Conservation (phyloP, 2,113 vertebrate genomes). For the Actinemys pallida region DNA sequence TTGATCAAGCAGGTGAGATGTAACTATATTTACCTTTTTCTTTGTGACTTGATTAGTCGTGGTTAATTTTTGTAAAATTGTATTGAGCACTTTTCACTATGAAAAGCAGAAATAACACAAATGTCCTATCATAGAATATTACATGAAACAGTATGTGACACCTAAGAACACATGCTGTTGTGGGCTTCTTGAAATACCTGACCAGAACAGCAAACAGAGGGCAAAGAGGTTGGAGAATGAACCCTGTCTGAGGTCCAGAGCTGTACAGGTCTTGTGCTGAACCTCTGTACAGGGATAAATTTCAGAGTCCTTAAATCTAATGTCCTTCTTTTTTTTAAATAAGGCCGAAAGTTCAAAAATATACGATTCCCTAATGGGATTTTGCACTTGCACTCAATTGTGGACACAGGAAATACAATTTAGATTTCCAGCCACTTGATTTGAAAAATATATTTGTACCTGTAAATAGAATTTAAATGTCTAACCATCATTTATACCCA, state of each 20-base stretch:
- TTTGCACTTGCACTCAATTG: neutral
- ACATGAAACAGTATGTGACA: fast-evolving
- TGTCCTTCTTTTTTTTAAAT: neutral
- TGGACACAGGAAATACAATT: neutral
- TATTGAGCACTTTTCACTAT: neutral
- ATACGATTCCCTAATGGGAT: neutral
- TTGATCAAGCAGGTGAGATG: constrained; percentile 91
- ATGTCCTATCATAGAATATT: fast-evolving
- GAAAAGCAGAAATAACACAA: neutral
- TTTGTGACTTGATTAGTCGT: fast-evolving
- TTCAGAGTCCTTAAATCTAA: neutral
- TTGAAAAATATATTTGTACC: neutral
- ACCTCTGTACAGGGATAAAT: neutral
- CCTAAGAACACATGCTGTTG: fast-evolving
- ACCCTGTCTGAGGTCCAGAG: neutral
- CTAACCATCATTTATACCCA: neutral
- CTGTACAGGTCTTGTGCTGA: neutral
- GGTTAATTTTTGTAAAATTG: fast-evolving
- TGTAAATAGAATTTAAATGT: neutral
- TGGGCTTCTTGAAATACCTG: neutral
- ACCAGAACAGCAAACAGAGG: fast-evolving
- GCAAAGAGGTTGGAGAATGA: neutral
- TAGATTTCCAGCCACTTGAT: neutral
- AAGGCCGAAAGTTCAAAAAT: neutral
- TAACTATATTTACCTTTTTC: neutral